Base-by-base conservation (phyloP, 64 coral and sea anemone genomes). In the Montipora efflorescens region DNA sequence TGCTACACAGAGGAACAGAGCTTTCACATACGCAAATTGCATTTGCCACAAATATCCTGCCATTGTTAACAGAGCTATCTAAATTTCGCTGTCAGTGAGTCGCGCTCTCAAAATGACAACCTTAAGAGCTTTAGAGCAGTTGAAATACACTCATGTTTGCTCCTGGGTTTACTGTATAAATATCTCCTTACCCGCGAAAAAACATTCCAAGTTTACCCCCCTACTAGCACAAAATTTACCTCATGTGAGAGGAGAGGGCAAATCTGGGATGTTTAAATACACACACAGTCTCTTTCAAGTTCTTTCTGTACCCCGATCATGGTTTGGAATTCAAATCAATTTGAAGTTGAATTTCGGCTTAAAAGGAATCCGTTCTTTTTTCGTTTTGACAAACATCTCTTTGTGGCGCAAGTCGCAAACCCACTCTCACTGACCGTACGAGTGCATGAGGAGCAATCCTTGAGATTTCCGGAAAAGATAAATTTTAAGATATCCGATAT, bases 161-260 rank as follows among this genome's bases (percentile, higher is more conserved):
- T 86, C 16, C 49, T 28, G 8, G 70, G 82, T 86, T 86, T 21
- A 9, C 1, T 71, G 45, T 50, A 45, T 50, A 86, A 86, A 86
- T 19, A 86, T 25, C 19, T 8, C 46, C 4, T 67, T 21, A 48
- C 44, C 19, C 82, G 10, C 61, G 36, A 2, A 36, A 36, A 47
- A 67, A 67, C 58, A 83, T 67, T 47, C 82, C 76, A 78, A 16
- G 8, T 78, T 78, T 36, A 0, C 36, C 36, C 36, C 36, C 36
- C 36, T 0, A 36, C 36, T 36, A 36, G 36, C 36, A 36, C 36
- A 36, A 36, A 36, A 2, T 36, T 36, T 36, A 36, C 36, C 36
- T 36, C 36, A 36, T 36, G 36, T 36, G 36, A 36, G 36, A 36
- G 36, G 36, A 36, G 36, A 36, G 36, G 36, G 36, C 36, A 67